Percentiles rank a stretch among this genome's conserved stretches.
These are phyloP conservation scores for Rhorus exstirpatorius DNA, from an alignment of 2,888 invertebrate species.

Conservation along the genomic window DNA sequence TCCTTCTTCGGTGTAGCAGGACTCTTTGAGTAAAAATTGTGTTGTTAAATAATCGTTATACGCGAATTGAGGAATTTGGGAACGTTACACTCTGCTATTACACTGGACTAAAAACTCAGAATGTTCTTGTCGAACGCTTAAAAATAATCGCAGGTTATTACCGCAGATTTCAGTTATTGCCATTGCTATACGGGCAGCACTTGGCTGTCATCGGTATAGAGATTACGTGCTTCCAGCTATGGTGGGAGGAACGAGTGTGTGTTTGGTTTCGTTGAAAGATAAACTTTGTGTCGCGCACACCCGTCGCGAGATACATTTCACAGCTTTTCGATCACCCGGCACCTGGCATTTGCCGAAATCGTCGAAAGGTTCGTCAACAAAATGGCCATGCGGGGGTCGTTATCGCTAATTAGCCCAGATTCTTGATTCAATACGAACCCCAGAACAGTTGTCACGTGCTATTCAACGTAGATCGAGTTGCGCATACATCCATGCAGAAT, in stretches of 20 bases:
- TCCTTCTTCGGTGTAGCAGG: background rate
- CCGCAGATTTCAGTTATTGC: too few relatives aligned
- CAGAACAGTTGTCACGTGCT: background rate
- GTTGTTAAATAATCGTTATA: too few relatives aligned
- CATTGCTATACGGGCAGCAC: too few relatives aligned
- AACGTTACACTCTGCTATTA: too few relatives aligned
- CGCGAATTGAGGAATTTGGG: too few relatives aligned
- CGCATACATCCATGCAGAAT: background rate
- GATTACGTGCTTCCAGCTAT: background rate
- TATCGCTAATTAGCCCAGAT: conserved; percentile 45
- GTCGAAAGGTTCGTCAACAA: conserved; percentile 10
- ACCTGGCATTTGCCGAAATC: background rate
- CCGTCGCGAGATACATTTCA: background rate
- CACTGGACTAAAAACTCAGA: too few relatives aligned
- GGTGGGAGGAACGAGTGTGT: background rate
- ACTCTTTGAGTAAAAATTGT: conserved; percentile 5
- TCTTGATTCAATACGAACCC: background rate
- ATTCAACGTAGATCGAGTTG: too few relatives aligned
- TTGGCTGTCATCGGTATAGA: too few relatives aligned
- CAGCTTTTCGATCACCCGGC: background rate
- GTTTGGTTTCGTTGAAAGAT: background rate
- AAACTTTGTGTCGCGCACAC: background rate
- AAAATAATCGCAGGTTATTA: too few relatives aligned
- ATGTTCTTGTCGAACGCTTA: too few relatives aligned
- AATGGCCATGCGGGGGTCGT: conserved; percentile 10